These are phyloP conservation scores for Recurvirostra avosetta DNA, from an alignment of 2,113 vertebrate species.

Conservation along the genomic window DNA sequence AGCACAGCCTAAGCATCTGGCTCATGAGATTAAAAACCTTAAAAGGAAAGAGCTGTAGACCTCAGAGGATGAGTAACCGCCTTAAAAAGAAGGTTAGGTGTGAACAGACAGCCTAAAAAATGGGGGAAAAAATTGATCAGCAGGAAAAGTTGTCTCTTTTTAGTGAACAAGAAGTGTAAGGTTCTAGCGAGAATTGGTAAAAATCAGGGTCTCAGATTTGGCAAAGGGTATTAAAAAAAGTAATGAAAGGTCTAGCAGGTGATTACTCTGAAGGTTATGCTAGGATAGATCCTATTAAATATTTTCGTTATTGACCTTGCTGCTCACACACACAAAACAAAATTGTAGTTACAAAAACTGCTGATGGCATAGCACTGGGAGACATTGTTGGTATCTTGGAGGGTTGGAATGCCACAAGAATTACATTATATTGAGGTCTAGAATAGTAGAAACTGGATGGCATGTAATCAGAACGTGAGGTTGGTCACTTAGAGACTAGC, in stretches of 20 bases:
- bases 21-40: conserved; percentile 49
- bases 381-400: background rate
- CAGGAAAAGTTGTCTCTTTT: background rate
- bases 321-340: background rate
- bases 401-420: background rate
- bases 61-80: conserved; percentile 25
- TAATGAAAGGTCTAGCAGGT: background rate
- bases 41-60: background rate
- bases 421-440: background rate
- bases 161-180: background rate
- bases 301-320: conserved; percentile 41
- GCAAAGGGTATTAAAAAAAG: conserved; percentile 4
- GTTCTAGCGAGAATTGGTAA: background rate
- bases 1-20: conserved; percentile 48
- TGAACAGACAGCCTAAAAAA: conserved; percentile 14
- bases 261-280: conserved; percentile 33
- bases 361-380: background rate
- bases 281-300: conserved; percentile 22
- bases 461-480: background rate
- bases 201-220: conserved; percentile 9
- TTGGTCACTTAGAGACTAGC: background rate
- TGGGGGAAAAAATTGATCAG: background rate
- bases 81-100: conserved; percentile 8
- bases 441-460: background rate
- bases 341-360: conserved; percentile 1